Evolutionary conservation across 2,888 invertebrate species (phyloP), one percentile per base, ranked within the genome.

Genomic region (Drosophila limbata): DNA sequence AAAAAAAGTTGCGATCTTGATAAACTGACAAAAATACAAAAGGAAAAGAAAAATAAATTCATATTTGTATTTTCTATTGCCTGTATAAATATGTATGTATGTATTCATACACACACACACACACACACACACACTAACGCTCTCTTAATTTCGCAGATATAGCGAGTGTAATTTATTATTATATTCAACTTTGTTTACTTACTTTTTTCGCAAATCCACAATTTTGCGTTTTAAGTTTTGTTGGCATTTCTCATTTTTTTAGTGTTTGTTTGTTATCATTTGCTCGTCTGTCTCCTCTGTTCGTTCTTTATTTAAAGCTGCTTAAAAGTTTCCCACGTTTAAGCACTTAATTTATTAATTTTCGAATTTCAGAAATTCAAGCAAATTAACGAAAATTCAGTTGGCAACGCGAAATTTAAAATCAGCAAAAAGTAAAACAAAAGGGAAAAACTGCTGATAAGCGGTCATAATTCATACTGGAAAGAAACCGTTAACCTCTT

Each of bases 1-100:
- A 19, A 74, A 70, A 31, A 57, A 62, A 60, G 51, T 87, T 85
- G 81, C 78, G 78, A 84, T 84, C 84, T 88, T 84, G 86, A 84
- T 86, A 88, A 74, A 80, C 65, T 39, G 39, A 55, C 74, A 47
- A 61, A 72, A 81, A 40, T 56, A 51, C 48, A 47, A 9, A 28
- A 56, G 44, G 55, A 61, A 57, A 60, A 1, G 31, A 61, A 70
- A 66, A 60, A 55, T 17, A 72, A 75, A 68, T 67, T 70, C 61
- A 67, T 71, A 71, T 79, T 71, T 68, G 79, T 78, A 50, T 76
- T 75, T 69, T 73, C 65, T 79, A 79, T 73, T 62, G 65, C 63
- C 63, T 48, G 73, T 48, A 45, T 45, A 67, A 21, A 57, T 37
- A 60, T 40, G 66, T 33, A 45, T 44, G 53, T 37, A 60, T 40